A percentile compares a stretch with the other conserved stretches of the same genome.
These are phyloP conservation scores for Coracias cyanogaster DNA, from an alignment of 2,797 vertebrate species.

Conservation along the genomic window DNA sequence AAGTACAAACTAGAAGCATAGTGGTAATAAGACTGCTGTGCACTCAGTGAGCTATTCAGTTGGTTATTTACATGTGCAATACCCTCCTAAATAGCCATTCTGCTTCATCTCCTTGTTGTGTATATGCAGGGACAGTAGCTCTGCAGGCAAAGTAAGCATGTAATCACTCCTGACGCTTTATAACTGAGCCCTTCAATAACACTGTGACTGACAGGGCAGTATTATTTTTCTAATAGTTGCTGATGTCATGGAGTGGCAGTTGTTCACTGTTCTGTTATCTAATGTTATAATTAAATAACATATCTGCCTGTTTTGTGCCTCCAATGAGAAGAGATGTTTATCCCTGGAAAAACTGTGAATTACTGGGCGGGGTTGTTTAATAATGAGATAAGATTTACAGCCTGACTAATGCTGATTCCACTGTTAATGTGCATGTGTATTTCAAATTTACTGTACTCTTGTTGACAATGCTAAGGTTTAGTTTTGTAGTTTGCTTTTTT, in stretches of 20 bases:
- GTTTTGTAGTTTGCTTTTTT: neutral
- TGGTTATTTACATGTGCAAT: neutral
- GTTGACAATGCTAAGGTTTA: neutral
- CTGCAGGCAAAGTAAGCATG: neutral
- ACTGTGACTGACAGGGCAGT: neutral
- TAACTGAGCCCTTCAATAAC: neutral
- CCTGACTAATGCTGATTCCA: neutral
- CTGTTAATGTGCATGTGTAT: neutral
- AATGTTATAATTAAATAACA: neutral
- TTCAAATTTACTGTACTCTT: neutral
- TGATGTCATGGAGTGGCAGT: neutral
- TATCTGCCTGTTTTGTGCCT: neutral
- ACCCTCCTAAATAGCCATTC: neutral
- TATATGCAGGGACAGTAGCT: neutral
- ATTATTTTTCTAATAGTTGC: slow-evolving; percentile 8
- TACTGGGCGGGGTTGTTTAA: neutral
- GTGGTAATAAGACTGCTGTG: neutral
- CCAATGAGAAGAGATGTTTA: neutral
- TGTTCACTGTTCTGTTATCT: slow-evolving; percentile 20
- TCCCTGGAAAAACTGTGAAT: neutral
- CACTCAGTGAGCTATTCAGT: neutral
- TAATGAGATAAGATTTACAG: neutral
- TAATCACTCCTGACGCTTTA: neutral
- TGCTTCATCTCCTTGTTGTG: neutral
- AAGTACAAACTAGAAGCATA: neutral